Evolutionary conservation across 2,113 vertebrate species (phyloP).

Genomic region (Mionectes macconnelli): DNA sequence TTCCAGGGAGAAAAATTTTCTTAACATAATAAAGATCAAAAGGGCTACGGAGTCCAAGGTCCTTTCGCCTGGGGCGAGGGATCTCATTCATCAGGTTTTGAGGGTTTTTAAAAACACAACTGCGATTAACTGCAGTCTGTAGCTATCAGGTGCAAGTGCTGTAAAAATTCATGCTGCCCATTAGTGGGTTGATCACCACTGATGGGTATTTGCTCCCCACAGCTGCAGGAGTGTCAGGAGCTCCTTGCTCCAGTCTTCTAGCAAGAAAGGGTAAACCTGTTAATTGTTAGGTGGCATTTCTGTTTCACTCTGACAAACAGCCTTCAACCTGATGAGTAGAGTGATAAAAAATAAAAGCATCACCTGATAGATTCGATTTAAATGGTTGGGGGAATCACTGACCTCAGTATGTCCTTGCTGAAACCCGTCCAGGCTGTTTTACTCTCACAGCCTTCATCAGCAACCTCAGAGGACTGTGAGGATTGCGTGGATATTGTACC

Average conservation of each 20-base stretch:
- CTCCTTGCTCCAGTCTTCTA: neutral
- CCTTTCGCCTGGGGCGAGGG: neutral
- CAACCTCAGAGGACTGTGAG: neutral
- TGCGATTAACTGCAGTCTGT: neutral
- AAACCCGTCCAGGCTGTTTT: neutral
- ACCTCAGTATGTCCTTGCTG: neutral
- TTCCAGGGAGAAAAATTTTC: neutral
- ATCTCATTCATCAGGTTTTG: neutral
- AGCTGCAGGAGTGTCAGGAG: neutral
- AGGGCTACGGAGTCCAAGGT: fast-evolving
- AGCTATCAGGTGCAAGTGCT: neutral
- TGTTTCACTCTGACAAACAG: neutral
- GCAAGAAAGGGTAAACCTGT: neutral
- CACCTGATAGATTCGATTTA: neutral
- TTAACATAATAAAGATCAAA: neutral
- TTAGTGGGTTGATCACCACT: neutral
- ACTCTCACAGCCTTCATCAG: neutral
- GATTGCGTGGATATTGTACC: neutral
- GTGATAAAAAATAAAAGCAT: neutral
- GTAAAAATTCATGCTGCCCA: neutral
- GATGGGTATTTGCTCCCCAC: neutral
- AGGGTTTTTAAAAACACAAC: neutral
- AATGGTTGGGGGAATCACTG: neutral
- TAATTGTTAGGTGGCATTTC: neutral
- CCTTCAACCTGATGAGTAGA: neutral